Base-by-base conservation (phyloP, 2,113 vertebrate species). In the Cyrtonyx montezumae region DNA sequence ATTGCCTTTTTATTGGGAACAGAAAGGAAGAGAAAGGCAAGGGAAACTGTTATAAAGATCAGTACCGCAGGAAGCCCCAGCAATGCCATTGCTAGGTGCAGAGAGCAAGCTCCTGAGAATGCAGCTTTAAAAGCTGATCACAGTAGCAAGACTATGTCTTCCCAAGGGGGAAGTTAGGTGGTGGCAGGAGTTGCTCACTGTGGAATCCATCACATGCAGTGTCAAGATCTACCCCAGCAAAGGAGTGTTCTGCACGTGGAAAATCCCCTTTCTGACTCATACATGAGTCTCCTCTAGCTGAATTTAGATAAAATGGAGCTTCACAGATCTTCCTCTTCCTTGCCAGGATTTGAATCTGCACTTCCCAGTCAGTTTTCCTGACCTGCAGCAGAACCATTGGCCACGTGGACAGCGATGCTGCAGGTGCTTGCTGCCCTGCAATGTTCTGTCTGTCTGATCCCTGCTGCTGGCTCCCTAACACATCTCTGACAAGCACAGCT, bases 401-500 rank as follows among this genome's bases (percentile, higher is more conserved):
- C 59, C 23, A 40, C 9, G 9, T 26, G 23, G 16, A 10, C 23
- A 18, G 23, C 15, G 22, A 16, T 23, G 36, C 22, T 62, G 25
- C 36, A 40, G 61, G 16, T 40, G 25, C 22, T 62, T 26, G 23
- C 25, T 40, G 36, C 36, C 36, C 23, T 8, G 59, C 15, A 8
- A 37, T 17, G 59, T 25, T 25, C 59, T 62, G 59, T 23, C 36
- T 23, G 37, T 37, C 15, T 4, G 6, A 21, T 26, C 9, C 36
- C 36, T 37, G 36, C 36, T 62, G 61, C 36, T 62, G 61, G 15
- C 61, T 62, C 23, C 17, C 10, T 62, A 11, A 51, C 30, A 2
- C 2, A 4, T 21, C 49, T 25, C 30, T 11, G 8, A 5, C 15
- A 45, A 9, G 13, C 4, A 0, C 2, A 0, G 8, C 13, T 42